Conservation (phyloP, 2,888 invertebrate species). For the Prenolepis imparis region DNA sequence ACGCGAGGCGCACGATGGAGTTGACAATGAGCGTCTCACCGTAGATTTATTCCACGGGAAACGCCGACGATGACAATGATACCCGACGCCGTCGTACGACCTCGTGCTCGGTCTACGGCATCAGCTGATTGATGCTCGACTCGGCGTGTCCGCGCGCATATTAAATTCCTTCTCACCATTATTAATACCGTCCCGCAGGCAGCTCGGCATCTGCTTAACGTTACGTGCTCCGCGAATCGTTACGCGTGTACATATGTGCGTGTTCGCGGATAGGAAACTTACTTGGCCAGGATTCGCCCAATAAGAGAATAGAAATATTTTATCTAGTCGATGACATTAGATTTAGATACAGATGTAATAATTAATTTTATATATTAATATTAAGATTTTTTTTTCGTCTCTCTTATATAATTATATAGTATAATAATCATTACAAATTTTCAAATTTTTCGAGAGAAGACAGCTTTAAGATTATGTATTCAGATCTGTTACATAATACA, state of each 20-base stretch:
- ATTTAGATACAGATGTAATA: not conserved
- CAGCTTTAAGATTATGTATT: not conserved
- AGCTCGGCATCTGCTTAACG: slow-evolving; percentile 65
- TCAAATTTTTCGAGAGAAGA: not conserved
- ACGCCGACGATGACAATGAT: slow-evolving; percentile 59
- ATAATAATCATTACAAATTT: not conserved
- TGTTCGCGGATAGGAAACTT: slow-evolving; percentile 33
- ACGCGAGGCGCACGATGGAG: slow-evolving; percentile 28
- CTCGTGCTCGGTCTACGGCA: slow-evolving; percentile 57
- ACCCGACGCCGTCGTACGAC: slow-evolving; percentile 39
- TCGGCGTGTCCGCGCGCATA: slow-evolving; percentile 71
- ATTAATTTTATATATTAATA: not conserved
- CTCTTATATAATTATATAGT: too few relatives aligned
- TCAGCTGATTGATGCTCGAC: slow-evolving; percentile 76
- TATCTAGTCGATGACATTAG: not conserved
- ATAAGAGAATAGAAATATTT: not conserved
- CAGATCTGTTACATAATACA: not conserved
- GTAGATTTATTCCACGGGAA: slow-evolving; percentile 76
- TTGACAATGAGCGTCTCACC: slow-evolving; percentile 61
- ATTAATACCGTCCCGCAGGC: slow-evolving; percentile 67
- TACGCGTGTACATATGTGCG: slow-evolving; percentile 20
- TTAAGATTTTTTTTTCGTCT: too few relatives aligned
- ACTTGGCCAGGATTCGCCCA: slow-evolving; percentile 43
- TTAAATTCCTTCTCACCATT: slow-evolving; percentile 78
- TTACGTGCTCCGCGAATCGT: slow-evolving; percentile 52